phyloP scores from a whole-genome alignment of 1,140 invertebrate species.

The Magallana ariakensis region DNA sequence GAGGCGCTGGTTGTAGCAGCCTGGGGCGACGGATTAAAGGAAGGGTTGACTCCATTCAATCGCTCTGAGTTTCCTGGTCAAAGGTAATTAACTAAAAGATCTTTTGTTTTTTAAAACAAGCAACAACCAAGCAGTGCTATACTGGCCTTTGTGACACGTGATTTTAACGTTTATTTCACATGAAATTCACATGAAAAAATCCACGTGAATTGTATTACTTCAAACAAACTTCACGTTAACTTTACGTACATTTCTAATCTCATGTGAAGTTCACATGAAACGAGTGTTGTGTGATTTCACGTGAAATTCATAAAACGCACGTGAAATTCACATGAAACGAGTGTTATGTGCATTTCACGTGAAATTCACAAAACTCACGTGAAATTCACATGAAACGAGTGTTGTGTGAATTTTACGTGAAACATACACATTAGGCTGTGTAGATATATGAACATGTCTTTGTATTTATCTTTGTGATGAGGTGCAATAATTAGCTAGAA shows the following conservation, averaged over 20 bases:
- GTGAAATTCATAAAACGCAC: too few relatives aligned
- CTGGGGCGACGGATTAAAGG: conserved; percentile 70
- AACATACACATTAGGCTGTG: too few relatives aligned
- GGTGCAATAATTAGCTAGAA: too few relatives aligned
- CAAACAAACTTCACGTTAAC: too few relatives aligned
- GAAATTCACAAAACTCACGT: too few relatives aligned
- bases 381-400: neutral
- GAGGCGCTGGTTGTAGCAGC: conserved; percentile 65
- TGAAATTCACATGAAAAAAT: too few relatives aligned
- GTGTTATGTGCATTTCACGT: neutral
- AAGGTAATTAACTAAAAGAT: neutral
- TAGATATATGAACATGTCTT: neutral
- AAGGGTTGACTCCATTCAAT: conserved; percentile 43
- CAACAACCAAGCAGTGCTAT: too few relatives aligned
- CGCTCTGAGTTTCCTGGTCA: conserved; percentile 2
- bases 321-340: neutral
- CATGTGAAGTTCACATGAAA: neutral
- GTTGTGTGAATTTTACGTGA: neutral
- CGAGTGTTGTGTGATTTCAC: neutral
- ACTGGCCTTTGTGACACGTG: too few relatives aligned
- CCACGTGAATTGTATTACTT: too few relatives aligned
- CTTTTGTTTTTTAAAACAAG: neutral
- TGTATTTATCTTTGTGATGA: neutral
- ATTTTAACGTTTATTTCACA: too few relatives aligned
- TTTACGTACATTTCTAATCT: too few relatives aligned